Evolutionary conservation across 2,888 invertebrate genomes (phyloP).

Genomic region (Seira sanloemensis): DNA sequence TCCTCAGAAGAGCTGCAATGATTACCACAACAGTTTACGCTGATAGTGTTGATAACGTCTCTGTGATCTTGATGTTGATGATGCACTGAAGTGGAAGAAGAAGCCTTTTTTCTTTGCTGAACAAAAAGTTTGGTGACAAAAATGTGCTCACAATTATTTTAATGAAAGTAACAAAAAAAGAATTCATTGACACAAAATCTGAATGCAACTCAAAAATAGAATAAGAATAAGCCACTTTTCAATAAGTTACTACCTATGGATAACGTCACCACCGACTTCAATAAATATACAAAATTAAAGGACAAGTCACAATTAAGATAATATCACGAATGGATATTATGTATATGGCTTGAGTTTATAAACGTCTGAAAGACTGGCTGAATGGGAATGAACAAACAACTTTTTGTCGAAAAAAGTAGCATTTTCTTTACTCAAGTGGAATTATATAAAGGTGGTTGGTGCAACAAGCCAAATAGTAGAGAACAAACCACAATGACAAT

Average conservation of each 20-base stretch:
- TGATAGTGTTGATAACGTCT: neutral
- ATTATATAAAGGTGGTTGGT: neutral
- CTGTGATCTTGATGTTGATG: neutral
- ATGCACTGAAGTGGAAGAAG: neutral
- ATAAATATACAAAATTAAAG: neutral
- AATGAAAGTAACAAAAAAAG: no score
- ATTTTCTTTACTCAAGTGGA: neutral
- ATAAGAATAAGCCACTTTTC: neutral
- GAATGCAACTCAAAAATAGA: neutral
- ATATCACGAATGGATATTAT: neutral
- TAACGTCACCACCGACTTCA: neutral
- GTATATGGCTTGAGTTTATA: neutral
- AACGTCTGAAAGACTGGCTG: slow-evolving; percentile 50
- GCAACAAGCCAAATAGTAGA: neutral
- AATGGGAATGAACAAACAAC: slow-evolving; percentile 44
- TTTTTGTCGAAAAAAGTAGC: slow-evolving; percentile 23
- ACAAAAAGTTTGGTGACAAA: no score
- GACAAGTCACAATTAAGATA: neutral
- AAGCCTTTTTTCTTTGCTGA: no score
- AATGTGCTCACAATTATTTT: no score
- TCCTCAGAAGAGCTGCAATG: no score
- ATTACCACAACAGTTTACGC: neutral
- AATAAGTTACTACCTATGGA: neutral
- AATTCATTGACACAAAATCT: neutral
- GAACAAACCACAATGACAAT: neutral